phyloP scores from a whole-genome alignment of 2,113 vertebrate species.

The Trematomus loennbergii region DNA sequence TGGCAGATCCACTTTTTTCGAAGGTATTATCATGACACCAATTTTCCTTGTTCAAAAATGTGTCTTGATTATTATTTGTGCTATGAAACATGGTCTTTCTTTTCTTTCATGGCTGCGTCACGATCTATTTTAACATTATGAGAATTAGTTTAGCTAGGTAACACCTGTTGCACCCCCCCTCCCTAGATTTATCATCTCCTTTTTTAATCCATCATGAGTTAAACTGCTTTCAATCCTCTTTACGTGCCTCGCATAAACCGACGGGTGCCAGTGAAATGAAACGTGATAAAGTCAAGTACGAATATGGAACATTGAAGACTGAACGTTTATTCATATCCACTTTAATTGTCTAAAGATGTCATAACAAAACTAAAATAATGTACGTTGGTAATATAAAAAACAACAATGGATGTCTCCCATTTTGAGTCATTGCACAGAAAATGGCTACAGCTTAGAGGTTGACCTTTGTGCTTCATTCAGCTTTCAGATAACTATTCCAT shows the following conservation, averaged over 20 bases:
- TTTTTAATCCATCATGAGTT: conserved; percentile 52
- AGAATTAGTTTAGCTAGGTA: not conserved
- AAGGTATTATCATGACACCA: not conserved
- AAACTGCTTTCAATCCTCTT: conserved; percentile 36
- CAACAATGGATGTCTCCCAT: conserved; percentile 14
- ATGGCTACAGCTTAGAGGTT: not conserved
- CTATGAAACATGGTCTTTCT: not conserved
- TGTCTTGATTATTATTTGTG: not conserved
- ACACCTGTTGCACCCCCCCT: conserved; percentile 38
- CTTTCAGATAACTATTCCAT: conserved; percentile 12
- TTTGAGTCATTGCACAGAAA: conserved; percentile 44
- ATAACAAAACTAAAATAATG: conserved; percentile 57
- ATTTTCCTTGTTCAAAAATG: conserved; percentile 3
- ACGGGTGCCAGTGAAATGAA: conserved; percentile 42
- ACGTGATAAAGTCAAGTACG: conserved; percentile 52
- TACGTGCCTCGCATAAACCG: conserved; percentile 35
- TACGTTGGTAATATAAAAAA: conserved; percentile 43
- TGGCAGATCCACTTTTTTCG: not conserved
- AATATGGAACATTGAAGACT: conserved; percentile 41
- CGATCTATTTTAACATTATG: conserved; percentile 52
- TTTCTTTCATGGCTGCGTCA: not conserved
- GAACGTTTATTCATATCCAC: conserved; percentile 42
- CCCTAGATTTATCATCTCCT: conserved; percentile 14
- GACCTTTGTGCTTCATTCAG: not conserved
- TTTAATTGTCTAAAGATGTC: conserved; percentile 36